phyloP scores from a whole-genome alignment of 2,888 invertebrate species.

The Mimachlamys varia region DNA sequence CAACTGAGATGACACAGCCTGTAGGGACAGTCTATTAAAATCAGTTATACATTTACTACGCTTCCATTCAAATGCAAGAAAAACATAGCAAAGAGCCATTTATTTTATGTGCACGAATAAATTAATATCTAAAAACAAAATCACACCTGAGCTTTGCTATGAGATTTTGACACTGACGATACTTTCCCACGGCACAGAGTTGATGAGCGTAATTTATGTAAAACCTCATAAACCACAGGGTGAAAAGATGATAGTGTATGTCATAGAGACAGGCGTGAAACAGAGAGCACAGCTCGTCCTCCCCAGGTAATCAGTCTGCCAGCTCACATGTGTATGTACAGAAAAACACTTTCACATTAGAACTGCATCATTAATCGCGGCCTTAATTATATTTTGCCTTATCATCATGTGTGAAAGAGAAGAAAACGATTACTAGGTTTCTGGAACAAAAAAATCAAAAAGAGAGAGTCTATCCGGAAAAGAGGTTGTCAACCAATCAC shows the following conservation, averaged over 20 bases:
- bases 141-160: constrained; percentile 31
- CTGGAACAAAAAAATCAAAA: not conserved
- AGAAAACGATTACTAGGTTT: not conserved
- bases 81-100: constrained; percentile 19
- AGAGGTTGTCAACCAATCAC: constrained; percentile 5
- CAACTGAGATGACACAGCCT: not conserved
- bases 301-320: not conserved
- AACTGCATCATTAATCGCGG: not conserved
- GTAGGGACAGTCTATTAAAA: not conserved
- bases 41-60: not conserved
- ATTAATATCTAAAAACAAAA: constrained; percentile 35
- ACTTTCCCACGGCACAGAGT: constrained; percentile 23
- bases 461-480: constrained; percentile 1
- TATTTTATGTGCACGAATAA: constrained; percentile 28
- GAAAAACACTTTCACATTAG: not conserved
- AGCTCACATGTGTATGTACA: not conserved
- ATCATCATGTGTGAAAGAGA: constrained; percentile 28
- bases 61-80: not conserved
- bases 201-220: constrained; percentile 28
- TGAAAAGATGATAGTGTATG: too few relatives aligned
- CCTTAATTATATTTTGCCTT: constrained; percentile 4
- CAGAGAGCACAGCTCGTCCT: not conserved
- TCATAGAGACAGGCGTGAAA: too few relatives aligned
- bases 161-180: not conserved
- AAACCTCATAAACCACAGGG: not conserved